Conservation (phyloP, 1,140 invertebrate genomes). For the Agrilus planipennis region DNA sequence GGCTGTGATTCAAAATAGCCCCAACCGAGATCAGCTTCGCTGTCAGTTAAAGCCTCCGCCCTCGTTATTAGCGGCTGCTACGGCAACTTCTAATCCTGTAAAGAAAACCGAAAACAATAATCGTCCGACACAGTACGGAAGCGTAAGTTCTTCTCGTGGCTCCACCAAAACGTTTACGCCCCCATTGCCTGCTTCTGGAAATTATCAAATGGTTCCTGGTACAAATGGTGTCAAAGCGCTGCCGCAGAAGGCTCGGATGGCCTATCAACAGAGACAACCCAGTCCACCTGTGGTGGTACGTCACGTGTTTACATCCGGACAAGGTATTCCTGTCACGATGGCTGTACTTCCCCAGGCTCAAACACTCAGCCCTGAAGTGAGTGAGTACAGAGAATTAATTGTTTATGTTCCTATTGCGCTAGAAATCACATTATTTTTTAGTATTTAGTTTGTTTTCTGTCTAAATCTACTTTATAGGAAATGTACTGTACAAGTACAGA, state of each 20-base stretch:
- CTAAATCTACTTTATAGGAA: too few species aligned
- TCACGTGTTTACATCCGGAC: constrained; percentile 43
- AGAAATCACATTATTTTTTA: too few species aligned
- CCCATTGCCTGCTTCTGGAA: constrained; percentile 28
- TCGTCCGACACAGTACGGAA: constrained; percentile 23
- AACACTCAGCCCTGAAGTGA: constrained; percentile 29
- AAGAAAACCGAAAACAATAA: constrained; percentile 25
- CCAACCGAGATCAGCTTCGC: constrained; percentile 75
- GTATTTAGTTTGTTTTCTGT: too few species aligned
- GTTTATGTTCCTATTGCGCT: too few species aligned
- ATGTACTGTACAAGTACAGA: too few species aligned
- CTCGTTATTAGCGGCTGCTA: constrained; percentile 46
- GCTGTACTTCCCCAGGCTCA: constrained; percentile 40
- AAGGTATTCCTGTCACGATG: constrained; percentile 43
- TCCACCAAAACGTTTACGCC: constrained; percentile 32
- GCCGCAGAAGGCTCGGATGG: constrained; percentile 22
- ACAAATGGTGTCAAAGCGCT: constrained; percentile 28
- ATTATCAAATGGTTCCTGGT: constrained; percentile 23
- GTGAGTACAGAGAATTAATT: constrained; percentile 18
- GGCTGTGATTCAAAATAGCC: constrained; percentile 84
- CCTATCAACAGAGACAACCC: constrained; percentile 28
- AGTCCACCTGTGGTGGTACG: constrained; percentile 41
- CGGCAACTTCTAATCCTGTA: constrained; percentile 28
- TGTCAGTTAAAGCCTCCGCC: constrained; percentile 74
- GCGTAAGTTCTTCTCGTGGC: constrained; percentile 25